These are phyloP conservation scores for Piprites chloris DNA, from an alignment of 2,113 vertebrate genomes.

Conservation along the genomic window DNA sequence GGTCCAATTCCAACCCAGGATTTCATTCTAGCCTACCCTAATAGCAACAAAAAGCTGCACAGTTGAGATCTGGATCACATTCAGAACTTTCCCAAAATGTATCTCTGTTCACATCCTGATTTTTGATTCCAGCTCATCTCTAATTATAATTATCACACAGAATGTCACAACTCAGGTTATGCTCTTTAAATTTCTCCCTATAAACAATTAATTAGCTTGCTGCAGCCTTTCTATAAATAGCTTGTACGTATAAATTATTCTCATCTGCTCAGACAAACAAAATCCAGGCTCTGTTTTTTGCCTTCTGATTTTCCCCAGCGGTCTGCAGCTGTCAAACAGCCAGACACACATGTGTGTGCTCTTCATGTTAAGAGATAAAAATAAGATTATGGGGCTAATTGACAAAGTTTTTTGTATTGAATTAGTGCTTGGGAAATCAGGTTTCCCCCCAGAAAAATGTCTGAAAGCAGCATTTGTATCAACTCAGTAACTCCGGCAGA, in stretches of 20 bases:
- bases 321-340: slow-evolving; percentile 20
- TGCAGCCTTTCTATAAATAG: slow-evolving; percentile 51
- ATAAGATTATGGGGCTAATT: background rate
- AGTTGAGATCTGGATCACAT: background rate
- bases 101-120: slow-evolving; percentile 2
- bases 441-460: background rate
- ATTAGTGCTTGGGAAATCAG: background rate
- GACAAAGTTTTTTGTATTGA: background rate
- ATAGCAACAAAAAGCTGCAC: background rate
- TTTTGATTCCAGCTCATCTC: slow-evolving; percentile 28
- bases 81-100: slow-evolving; percentile 13
- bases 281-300: slow-evolving; percentile 15
- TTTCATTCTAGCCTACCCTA: background rate
- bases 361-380: slow-evolving; percentile 11
- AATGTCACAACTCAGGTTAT: slow-evolving; percentile 57
- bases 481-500: fast-evolving
- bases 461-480: background rate
- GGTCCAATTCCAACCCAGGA: background rate
- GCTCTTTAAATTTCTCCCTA: slow-evolving; percentile 49
- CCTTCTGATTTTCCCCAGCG: slow-evolving; percentile 8
- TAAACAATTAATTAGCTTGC: slow-evolving; percentile 65
- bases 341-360: background rate
- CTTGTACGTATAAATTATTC: slow-evolving; percentile 18
- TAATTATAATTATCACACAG: slow-evolving; percentile 46
- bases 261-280: slow-evolving; percentile 47